These are phyloP conservation scores for Leptopilina drosophilae DNA, from an alignment of 2,888 invertebrate species.

Conservation along the genomic window DNA sequence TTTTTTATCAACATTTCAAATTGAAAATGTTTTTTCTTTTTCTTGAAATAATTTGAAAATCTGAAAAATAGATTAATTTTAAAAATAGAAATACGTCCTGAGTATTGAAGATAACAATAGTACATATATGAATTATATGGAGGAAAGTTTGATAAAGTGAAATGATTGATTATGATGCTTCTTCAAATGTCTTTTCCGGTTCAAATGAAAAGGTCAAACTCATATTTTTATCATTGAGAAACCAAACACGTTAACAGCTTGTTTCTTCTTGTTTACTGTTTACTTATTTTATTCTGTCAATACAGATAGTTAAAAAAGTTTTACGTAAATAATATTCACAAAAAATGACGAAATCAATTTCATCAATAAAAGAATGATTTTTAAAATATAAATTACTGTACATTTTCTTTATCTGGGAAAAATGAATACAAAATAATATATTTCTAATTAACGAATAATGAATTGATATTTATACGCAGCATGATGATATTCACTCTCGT, in stretches of 20 bases:
- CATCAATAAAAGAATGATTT: too few relatives aligned
- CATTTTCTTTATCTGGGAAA: too few relatives aligned
- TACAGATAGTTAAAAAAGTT: background rate
- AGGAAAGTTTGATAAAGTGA: constrained; percentile 29
- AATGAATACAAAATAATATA: too few relatives aligned
- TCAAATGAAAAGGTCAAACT: constrained; percentile 27
- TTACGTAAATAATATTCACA: too few relatives aligned
- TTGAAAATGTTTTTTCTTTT: background rate
- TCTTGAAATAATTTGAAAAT: background rate
- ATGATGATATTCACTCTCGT: too few relatives aligned
- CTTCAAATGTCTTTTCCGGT: constrained; percentile 26
- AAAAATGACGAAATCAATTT: too few relatives aligned
- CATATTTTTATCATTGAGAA: constrained; percentile 17
- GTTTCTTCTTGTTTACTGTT: constrained; percentile 32
- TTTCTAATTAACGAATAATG: too few relatives aligned
- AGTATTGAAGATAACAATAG: background rate
- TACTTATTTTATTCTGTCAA: background rate
- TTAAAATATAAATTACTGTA: too few relatives aligned
- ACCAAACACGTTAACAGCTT: constrained; percentile 11
- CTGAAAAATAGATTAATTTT: background rate
- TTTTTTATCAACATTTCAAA: too few relatives aligned
- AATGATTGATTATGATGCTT: constrained; percentile 30
- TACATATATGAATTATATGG: constrained; percentile 13
- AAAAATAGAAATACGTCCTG: background rate
- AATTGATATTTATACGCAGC: too few relatives aligned